Percentiles rank a stretch among this genome's conserved stretches.
These are phyloP conservation scores for Actinemys pallida DNA, from an alignment of 2,113 vertebrate species.

Conservation along the genomic window DNA sequence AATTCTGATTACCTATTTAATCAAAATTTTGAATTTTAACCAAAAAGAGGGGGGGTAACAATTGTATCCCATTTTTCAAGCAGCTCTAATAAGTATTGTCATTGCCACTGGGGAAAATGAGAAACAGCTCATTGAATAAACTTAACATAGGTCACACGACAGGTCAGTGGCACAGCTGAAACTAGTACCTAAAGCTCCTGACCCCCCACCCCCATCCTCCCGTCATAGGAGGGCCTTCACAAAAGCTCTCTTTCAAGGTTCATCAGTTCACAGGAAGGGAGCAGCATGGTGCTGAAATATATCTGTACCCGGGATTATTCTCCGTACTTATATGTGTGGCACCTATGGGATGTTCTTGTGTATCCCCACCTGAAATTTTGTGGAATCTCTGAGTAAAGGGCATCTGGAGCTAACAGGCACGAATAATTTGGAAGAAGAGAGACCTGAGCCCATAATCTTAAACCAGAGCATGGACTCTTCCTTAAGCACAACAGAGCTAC, in stretches of 20 bases:
- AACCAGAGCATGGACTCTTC: background rate
- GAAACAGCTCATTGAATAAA: background rate
- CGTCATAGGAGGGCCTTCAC: background rate
- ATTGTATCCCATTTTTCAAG: background rate
- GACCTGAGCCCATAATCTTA: background rate
- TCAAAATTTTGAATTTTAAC: background rate
- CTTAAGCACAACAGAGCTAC: conserved; percentile 11
- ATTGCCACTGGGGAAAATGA: background rate
- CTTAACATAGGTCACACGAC: background rate
- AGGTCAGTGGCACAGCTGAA: background rate
- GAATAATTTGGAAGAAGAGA: conserved; percentile 3
- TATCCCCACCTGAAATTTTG: background rate
- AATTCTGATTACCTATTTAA: background rate
- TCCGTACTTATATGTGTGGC: background rate
- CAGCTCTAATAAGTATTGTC: background rate
- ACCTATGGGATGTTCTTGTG: background rate
- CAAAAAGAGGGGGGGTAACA: background rate
- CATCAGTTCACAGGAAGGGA: background rate
- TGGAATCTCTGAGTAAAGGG: background rate
- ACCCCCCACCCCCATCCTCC: background rate
- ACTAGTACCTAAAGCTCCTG: background rate
- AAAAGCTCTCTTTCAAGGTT: background rate
- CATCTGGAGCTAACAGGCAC: background rate
- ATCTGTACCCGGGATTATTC: conserved; percentile 11
- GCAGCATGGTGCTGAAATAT: background rate